Conservation (phyloP, 2,797 vertebrate species). For the Sarcophilus harrisii region DNA sequence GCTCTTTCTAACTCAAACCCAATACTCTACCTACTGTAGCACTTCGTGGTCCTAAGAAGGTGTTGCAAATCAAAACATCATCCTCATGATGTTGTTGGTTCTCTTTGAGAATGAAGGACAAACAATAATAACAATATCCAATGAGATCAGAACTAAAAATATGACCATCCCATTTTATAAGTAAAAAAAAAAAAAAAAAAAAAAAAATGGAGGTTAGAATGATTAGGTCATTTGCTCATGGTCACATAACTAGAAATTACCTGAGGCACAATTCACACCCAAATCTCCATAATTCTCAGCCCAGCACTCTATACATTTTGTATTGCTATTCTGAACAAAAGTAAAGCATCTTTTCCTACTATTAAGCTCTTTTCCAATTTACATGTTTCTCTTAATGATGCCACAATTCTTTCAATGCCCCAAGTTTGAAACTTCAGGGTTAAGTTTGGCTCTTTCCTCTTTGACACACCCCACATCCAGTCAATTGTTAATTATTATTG, state of each 20-base stretch:
- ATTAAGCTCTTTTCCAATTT: not conserved
- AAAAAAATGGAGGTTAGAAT: not conserved
- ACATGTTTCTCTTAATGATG: not conserved
- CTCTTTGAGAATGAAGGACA: no score
- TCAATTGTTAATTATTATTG: not conserved
- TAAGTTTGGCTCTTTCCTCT: not conserved
- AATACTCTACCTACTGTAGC: no score
- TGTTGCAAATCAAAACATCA: no score
- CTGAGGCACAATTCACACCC: not conserved
- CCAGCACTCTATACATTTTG: not conserved
- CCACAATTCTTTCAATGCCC: no score
- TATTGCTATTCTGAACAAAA: not conserved
- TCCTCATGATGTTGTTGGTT: not conserved
- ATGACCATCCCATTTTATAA: not conserved
- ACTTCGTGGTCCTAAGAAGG: no score
- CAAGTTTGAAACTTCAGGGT: not conserved
- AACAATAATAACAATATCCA: no score
- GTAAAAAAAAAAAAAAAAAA: not conserved
- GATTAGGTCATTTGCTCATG: not conserved
- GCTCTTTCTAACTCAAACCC: no score
- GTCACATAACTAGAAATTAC: not conserved
- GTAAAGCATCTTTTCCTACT: not conserved
- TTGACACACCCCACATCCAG: not conserved
- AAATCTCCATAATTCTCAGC: not conserved
- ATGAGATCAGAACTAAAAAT: not conserved